Base-by-base conservation (phyloP, 2,113 vertebrate species). In the Otocyon megalotis region DNA sequence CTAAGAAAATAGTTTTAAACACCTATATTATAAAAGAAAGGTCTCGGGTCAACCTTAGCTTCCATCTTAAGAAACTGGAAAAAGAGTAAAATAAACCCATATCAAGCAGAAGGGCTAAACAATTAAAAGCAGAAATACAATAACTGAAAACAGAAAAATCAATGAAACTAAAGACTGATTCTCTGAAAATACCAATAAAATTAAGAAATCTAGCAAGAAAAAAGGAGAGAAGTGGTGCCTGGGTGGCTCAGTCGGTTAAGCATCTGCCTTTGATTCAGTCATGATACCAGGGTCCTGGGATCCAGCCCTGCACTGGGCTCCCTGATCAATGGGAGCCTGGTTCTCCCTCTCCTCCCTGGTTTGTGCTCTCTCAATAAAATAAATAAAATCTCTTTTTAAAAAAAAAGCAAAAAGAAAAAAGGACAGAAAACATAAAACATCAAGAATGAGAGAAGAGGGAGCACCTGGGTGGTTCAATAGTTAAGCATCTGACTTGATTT, bases 21-120 rank as follows among this genome's bases (percentile, higher is more conserved):
- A 90, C 19, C 13, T 82, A 48, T 11, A 30, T 24, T 93, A 83
- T n/a, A 90, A 80, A 80, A 37, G 43, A 67, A 81, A 74, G n/a
- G 13, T 81, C 22, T 74, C 32, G 50, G n/a, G 50, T 71, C 77
- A 56, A n/a, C 5, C 81, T 86, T 24, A 62, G 20, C 20, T 53
- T 95, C 50, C 7, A 86, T 71, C 63, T 58, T 87, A 88, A 92
- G 58, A 94, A 89, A 94, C 30, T 2, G 79, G 24, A 56, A 96
- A 89, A 93, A 69, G 30, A 96, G 37, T 62, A 95, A 88, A 56
- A 96, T 8, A 77, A 83, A 35, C 5, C 1, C 24, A 50, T 82
- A 82, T 20, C 58, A 85, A 94, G 62, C 8, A 85, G 48, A 53
- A 79, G 13, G 28, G 65, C 15, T 7, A 81, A 69, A 91, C 53